These are phyloP conservation scores for Sebastes reedi DNA, from an alignment of 2,797 vertebrate genomes.

Conservation along the genomic window DNA sequence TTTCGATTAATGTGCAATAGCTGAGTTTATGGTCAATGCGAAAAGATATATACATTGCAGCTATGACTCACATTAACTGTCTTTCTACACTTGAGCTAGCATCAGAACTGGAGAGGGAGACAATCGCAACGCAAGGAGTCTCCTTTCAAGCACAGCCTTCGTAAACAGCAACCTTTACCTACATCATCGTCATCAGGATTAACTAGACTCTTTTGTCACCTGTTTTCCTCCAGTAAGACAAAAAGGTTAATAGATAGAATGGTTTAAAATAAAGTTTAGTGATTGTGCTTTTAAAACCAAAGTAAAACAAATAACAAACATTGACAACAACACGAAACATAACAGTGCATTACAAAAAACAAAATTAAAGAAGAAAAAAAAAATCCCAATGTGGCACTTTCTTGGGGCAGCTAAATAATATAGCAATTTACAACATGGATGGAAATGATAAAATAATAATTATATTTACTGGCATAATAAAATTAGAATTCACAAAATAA, in stretches of 20 bases:
- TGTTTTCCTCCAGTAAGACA: constrained; percentile 92
- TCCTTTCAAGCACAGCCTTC: constrained; percentile 78
- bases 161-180: constrained; percentile 88
- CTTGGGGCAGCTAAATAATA: constrained; percentile 91
- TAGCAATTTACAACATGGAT: constrained; percentile 94
- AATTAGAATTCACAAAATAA: constrained; percentile 83
- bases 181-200: constrained; percentile 91
- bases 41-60: constrained; percentile 82
- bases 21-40: constrained; percentile 77
- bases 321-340: constrained; percentile 83
- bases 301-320: constrained; percentile 88
- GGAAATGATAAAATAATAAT: constrained; percentile 87
- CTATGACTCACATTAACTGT: constrained; percentile 78
- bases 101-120: constrained; percentile 72
- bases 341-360: constrained; percentile 99
- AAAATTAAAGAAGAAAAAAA: constrained; percentile 66
- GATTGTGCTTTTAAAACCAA: constrained; percentile 99
- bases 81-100: constrained; percentile 65
- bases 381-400: constrained; percentile 96
- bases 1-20: constrained; percentile 79
- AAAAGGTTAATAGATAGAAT: constrained; percentile 99
- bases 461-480: constrained; percentile 85
- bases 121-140: constrained; percentile 70
- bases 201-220: constrained; percentile 92
- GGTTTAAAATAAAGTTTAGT: constrained; percentile 99